Base-by-base conservation (phyloP, 2,888 invertebrate species). In the Rhamnusium bicolor region DNA sequence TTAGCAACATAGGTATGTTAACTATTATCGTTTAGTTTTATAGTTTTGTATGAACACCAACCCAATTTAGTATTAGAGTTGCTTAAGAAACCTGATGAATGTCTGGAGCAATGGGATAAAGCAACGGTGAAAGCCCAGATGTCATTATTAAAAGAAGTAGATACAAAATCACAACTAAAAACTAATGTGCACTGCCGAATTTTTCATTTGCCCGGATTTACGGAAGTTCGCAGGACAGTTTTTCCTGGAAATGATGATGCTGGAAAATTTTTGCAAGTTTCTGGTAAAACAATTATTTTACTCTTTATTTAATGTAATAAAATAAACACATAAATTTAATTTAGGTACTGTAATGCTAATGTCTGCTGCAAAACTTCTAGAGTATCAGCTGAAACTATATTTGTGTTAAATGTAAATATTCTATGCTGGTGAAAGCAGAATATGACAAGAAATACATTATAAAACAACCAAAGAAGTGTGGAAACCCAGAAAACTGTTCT, bases 311-410 rank as follows among this genome's bases (percentile, higher is more conserved):
- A 2, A 19, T 53, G 18, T 16, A 7, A 4, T 3, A 24, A 4
- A 24, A 24, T 6, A 6, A 24, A 24, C 2, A 24, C 24, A 24
- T n/a, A 73, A 14, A 5, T 40, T 40, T 4, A n/a, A 40, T 84
- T 77, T 88, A 90, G 96, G 96, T 2, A 95, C 95, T 65, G 93
- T 96, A 46, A 93, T 96, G 21, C 88, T 96, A 85, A 93, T 93
- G 54, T 93, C 94, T 0, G 91, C 92, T 78, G 90, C 94, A 6
- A 94, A 94, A 87, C 91, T 96, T 89, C 87, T 96, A 69, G 95
- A 96, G 87, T 92, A 92, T 85, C 91, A 93, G 84, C 91, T n/a
- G 93, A 80, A 91, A 92, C 65, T 96, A 93, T 87, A 89, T 91
- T 12, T 97, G 97, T 85, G 88, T 90, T 29, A 95, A 94, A 87